These are phyloP conservation scores for Pristionchus japonicus DNA, from an alignment of 2,888 invertebrate species.

Conservation along the genomic window DNA sequence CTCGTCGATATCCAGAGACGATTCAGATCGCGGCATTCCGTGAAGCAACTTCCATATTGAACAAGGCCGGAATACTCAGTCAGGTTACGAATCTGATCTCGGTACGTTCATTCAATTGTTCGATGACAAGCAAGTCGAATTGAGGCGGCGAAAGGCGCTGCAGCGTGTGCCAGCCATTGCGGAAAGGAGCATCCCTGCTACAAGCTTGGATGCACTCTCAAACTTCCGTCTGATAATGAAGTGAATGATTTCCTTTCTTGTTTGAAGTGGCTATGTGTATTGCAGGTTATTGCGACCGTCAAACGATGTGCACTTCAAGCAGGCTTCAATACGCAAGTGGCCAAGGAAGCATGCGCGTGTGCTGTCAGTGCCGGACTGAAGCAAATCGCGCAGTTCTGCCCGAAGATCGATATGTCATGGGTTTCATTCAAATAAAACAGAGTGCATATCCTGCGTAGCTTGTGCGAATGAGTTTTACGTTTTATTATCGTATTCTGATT, in stretches of 20 bases:
- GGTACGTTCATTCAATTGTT: background rate
- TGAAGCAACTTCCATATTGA: background rate
- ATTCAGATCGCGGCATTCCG: conserved; percentile 29
- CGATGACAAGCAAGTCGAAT: background rate
- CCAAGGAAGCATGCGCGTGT: background rate
- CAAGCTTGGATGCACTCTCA: background rate
- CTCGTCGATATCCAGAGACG: conserved; percentile 17
- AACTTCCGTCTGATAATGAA: background rate
- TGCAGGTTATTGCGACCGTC: background rate
- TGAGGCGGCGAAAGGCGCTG: background rate
- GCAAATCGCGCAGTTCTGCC: background rate
- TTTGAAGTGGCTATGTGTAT: background rate
- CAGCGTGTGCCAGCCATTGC: background rate
- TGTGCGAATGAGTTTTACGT: no score
- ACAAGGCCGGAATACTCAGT: background rate
- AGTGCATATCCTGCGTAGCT: no score
- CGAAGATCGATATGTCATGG: background rate
- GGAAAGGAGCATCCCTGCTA: background rate
- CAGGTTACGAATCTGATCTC: background rate
- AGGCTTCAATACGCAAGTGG: background rate
- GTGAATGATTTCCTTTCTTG: background rate
- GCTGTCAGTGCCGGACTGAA: background rate
- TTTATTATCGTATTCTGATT: no score
- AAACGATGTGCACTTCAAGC: background rate
- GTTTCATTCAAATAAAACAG: no score